phyloP scores from a whole-genome alignment of 64 coral and sea anemone genomes.

The Montipora foliosa region DNA sequence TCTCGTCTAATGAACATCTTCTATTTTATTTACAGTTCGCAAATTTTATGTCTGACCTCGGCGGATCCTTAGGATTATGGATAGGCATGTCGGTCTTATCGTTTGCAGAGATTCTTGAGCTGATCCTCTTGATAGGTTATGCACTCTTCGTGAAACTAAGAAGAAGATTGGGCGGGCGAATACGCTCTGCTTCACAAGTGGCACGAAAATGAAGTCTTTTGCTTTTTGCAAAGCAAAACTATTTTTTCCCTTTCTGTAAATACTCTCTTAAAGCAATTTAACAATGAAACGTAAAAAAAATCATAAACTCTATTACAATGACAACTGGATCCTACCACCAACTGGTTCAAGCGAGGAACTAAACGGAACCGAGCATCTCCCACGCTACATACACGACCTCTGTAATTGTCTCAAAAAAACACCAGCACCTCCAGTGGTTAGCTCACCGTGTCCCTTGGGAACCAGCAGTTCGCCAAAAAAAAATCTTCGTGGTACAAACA shows the following conservation, averaged over 20 bases:
- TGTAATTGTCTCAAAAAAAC: too few species aligned
- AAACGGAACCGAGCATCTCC: too few species aligned
- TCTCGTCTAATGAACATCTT: not conserved
- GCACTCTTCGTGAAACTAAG: not conserved
- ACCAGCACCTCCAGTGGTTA: too few species aligned
- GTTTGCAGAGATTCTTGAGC: slow-evolving; percentile 26
- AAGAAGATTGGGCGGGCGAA: not conserved
- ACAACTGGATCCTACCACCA: too few species aligned
- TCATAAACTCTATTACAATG: too few species aligned
- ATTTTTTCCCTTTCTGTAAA: not conserved
- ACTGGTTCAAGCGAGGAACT: too few species aligned
- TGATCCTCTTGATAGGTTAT: not conserved
- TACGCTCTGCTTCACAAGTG: not conserved
- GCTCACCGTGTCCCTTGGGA: too few species aligned
- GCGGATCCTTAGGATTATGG: slow-evolving; percentile 29
- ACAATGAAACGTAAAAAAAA: not conserved
- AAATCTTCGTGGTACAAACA: too few species aligned
- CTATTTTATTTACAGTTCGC: not conserved
- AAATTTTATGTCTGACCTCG: slow-evolving; percentile 36
- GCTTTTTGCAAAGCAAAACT: too few species aligned
- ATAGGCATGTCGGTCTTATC: slow-evolving; percentile 49
- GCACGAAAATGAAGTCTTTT: not conserved
- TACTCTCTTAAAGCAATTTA: not conserved
- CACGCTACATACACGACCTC: too few species aligned
- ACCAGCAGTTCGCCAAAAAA: too few species aligned